Conservation (phyloP, 2,797 vertebrate species). For the Uromys caudimaculatus region DNA sequence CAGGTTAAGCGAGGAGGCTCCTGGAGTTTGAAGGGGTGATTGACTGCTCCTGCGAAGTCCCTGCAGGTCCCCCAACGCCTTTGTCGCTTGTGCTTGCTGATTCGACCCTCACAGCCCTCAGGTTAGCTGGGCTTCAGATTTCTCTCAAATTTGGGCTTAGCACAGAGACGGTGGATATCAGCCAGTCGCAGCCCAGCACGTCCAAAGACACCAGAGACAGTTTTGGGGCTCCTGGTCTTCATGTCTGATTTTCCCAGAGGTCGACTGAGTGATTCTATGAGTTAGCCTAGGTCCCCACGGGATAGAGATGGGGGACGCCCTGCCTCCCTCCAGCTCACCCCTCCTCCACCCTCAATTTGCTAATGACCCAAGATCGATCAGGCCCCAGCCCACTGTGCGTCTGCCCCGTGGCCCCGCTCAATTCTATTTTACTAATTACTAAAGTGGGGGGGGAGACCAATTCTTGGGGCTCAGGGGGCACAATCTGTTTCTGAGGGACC, state of each 20-base stretch:
- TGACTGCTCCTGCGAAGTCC: background rate
- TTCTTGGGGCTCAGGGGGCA: background rate
- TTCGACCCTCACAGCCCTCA: background rate
- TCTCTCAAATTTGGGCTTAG: background rate
- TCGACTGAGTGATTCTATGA: background rate
- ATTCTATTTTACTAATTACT: constrained; percentile 89
- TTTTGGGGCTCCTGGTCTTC: accelerated
- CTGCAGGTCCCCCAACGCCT: too few species aligned
- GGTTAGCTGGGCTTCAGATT: accelerated
- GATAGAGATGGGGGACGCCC: background rate
- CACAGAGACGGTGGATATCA: background rate
- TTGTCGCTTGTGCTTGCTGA: accelerated
- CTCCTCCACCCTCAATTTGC: constrained; percentile 80
- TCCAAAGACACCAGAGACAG: accelerated
- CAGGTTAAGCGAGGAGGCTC: background rate
- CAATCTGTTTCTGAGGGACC: background rate
- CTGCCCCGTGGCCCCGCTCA: constrained; percentile 79
- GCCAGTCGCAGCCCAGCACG: background rate
- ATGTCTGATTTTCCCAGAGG: background rate
- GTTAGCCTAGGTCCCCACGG: background rate
- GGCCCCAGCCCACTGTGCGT: constrained; percentile 61
- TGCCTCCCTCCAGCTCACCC: background rate
- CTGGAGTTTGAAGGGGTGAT: accelerated
- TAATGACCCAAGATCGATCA: constrained; percentile 88
- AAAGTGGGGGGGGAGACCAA: background rate